Percentiles rank a stretch among this genome's conserved stretches.
Evolutionary conservation across 2,888 invertebrate genomes (phyloP).

Genomic region (Marasmarcha lunaedactyla): DNA sequence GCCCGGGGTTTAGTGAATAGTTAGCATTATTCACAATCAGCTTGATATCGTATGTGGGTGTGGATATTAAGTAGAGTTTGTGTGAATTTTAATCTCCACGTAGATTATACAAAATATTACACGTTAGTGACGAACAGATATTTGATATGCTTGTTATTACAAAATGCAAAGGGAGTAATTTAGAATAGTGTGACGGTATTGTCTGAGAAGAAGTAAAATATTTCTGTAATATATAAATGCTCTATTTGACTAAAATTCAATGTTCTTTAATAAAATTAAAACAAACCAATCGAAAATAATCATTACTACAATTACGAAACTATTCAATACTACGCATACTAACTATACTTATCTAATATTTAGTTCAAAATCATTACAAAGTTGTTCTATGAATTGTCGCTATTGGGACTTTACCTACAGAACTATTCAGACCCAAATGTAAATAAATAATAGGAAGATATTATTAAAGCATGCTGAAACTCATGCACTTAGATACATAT

Average conservation of each 20-base stretch:
- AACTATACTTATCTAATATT: too few relatives aligned
- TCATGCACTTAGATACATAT: conserved; percentile 43
- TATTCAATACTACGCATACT: too few relatives aligned
- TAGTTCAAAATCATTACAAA: too few relatives aligned
- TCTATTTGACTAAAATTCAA: too few relatives aligned
- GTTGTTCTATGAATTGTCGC: too few relatives aligned
- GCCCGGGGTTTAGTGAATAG: conserved; percentile 9
- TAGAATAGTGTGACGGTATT: not conserved
- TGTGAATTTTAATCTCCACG: not conserved
- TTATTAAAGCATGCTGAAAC: conserved; percentile 44
- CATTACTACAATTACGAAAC: too few relatives aligned
- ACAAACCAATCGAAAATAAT: too few relatives aligned
- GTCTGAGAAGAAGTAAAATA: too few relatives aligned
- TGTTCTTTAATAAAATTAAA: too few relatives aligned
- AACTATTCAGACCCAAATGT: conserved; percentile 34
- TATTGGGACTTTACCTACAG: not conserved
- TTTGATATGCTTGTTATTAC: conserved; percentile 5
- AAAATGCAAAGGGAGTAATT: conserved; percentile 3
- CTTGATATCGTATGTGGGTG: not conserved
- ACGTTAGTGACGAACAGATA: conserved; percentile 25
- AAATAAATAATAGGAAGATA: conserved; percentile 21
- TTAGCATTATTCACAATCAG: conserved; percentile 8
- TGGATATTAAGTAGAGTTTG: not conserved
- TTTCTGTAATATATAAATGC: too few relatives aligned
- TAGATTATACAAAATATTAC: conserved; percentile 1